phyloP scores from a whole-genome alignment of 2,113 vertebrate species.

The Sprattus sprattus region DNA sequence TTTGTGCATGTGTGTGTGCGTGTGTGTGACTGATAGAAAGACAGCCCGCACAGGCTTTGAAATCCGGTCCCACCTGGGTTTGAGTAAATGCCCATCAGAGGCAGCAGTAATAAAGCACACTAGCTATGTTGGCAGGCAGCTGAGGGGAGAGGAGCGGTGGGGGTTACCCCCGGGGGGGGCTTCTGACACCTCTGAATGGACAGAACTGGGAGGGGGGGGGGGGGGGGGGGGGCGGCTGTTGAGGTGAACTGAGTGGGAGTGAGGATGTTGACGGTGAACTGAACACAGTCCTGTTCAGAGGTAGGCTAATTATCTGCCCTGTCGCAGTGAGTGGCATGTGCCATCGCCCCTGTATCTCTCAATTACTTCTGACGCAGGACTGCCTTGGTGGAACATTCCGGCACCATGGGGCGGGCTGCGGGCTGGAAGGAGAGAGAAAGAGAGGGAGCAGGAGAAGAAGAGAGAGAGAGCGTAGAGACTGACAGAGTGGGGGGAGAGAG shows the following conservation, averaged over 20 bases:
- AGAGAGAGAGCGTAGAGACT: not conserved
- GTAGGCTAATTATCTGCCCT: not conserved
- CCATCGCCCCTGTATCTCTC: not conserved
- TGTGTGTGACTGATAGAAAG: not conserved
- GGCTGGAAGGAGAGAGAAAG: not conserved
- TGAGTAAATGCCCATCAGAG: not conserved
- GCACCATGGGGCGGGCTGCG: not conserved
- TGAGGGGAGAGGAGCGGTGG: constrained; percentile 20
- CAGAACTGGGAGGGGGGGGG: not conserved
- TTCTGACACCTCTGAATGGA: not conserved
- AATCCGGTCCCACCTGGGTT: not conserved
- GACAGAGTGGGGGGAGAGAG: not conserved
- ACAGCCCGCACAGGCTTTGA: not conserved
- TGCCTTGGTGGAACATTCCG: not conserved
- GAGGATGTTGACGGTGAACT: not conserved
- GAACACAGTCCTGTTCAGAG: not conserved
- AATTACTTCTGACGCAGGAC: not conserved
- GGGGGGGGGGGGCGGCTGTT: too few relatives aligned
- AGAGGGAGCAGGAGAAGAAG: not conserved
- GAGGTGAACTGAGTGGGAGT: too few relatives aligned
- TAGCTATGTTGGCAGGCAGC: not conserved
- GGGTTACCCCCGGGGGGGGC: not conserved
- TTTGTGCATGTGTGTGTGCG: not conserved
- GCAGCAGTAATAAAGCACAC: not conserved
- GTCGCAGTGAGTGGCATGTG: not conserved